These are phyloP conservation scores for Nebria brevicollis DNA, from an alignment of 2,888 invertebrate species.

Conservation along the genomic window DNA sequence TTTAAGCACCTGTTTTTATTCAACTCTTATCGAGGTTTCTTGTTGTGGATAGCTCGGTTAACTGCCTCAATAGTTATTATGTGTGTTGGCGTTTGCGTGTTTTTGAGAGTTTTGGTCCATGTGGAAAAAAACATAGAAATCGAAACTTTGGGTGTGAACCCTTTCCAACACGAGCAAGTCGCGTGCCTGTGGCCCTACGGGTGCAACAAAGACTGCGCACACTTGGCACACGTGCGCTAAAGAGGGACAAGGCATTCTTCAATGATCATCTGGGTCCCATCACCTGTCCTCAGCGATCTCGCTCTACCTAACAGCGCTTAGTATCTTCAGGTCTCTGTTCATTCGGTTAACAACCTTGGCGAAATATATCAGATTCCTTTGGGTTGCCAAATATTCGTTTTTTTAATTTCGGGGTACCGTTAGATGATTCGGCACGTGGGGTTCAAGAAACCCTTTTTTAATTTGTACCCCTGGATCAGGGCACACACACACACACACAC, in stretches of 20 bases:
- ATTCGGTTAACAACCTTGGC: neutral
- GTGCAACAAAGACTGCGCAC: neutral
- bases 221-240: neutral
- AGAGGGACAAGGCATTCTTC: neutral
- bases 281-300: neutral
- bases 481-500: neutral
- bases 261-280: neutral
- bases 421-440: neutral
- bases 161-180: neutral
- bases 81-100: no score
- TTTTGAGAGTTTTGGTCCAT: no score
- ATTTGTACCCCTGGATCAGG: neutral
- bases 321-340: neutral
- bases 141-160: neutral
- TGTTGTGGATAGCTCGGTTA: neutral
- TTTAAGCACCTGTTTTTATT: neutral
- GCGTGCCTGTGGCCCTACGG: neutral
- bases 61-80: neutral
- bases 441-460: slow-evolving; percentile 1
- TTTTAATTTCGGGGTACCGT: neutral
- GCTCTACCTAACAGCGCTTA: neutral
- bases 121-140: neutral
- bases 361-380: neutral
- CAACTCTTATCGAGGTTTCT: neutral
- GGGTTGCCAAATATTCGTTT: neutral